phyloP scores from a whole-genome alignment of 2,797 vertebrate species.

The Podarcis lilfordi region DNA sequence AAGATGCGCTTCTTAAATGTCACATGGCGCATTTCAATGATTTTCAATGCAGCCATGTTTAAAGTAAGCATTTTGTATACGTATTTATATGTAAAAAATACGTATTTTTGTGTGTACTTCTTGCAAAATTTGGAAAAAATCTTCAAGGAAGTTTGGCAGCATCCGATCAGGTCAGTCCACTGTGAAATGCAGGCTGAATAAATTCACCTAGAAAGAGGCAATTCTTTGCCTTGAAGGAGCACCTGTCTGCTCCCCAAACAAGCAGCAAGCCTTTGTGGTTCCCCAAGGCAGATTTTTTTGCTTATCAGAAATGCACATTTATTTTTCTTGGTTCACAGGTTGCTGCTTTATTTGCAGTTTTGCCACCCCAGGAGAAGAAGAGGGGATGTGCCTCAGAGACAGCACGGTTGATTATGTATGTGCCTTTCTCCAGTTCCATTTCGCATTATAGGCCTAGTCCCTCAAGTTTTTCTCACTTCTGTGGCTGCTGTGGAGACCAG shows the following conservation, averaged over 20 bases:
- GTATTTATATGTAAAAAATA: too few relatives aligned
- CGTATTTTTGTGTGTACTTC: too few relatives aligned
- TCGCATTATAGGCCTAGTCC: not conserved
- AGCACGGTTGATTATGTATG: constrained; percentile 14
- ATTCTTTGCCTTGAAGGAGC: not conserved
- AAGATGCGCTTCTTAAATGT: too few relatives aligned
- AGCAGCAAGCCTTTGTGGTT: not conserved
- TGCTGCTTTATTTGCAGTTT: not conserved
- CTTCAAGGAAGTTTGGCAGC: too few relatives aligned
- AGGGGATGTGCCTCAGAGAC: constrained; percentile 1
- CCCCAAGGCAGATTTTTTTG: not conserved
- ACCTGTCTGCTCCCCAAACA: not conserved
- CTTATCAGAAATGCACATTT: not conserved
- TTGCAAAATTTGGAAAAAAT: too few relatives aligned
- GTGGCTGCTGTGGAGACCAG: constrained; percentile 14
- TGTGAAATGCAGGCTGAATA: too few relatives aligned
- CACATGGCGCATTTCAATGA: too few relatives aligned
- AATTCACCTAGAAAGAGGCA: not conserved
- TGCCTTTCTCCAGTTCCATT: not conserved
- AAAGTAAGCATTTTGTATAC: too few relatives aligned
- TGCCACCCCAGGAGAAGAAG: not conserved
- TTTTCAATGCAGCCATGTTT: too few relatives aligned
- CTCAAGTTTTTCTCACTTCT: constrained; percentile 5
- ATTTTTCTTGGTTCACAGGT: not conserved
- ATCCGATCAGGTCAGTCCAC: too few relatives aligned